Evolutionary conservation across 1,140 invertebrate genomes (phyloP).

Genomic region (Orussus abietinus): DNA sequence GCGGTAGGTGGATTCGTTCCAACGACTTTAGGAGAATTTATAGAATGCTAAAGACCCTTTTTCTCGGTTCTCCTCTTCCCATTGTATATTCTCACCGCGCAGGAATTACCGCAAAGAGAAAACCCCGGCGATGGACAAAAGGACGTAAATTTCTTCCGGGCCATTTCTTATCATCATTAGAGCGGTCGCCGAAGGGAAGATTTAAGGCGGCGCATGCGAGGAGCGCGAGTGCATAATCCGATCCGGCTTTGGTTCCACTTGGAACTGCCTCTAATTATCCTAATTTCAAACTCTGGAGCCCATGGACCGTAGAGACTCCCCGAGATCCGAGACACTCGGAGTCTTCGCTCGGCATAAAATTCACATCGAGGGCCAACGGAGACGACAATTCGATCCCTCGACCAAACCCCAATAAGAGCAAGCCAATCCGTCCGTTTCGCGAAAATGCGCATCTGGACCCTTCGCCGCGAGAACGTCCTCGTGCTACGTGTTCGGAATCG

Average conservation of each 20-base stretch:
- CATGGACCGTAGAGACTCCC: neutral
- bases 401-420: slow-evolving; percentile 9
- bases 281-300: slow-evolving; percentile 18
- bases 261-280: slow-evolving; percentile 34
- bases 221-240: slow-evolving; percentile 3
- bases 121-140: slow-evolving; percentile 14
- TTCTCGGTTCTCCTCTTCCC: no score
- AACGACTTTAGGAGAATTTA: no score
- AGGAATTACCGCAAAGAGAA: no score
- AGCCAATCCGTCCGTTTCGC: no score
- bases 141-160: slow-evolving; percentile 24
- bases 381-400: slow-evolving; percentile 4
- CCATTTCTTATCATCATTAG: slow-evolving; percentile 9
- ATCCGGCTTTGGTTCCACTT: slow-evolving; percentile 4
- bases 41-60: no score
- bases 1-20: no score
- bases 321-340: neutral
- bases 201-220: slow-evolving; percentile 1
- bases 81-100: no score
- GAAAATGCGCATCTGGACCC: slow-evolving; percentile 21
- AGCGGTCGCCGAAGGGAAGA: neutral
- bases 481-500: neutral
- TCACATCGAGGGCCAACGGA: slow-evolving; percentile 1
- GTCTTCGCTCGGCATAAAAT: neutral
- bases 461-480: slow-evolving; percentile 8